Evolutionary conservation across 2,113 vertebrate genomes (phyloP).

Genomic region (Heliornis fulica): DNA sequence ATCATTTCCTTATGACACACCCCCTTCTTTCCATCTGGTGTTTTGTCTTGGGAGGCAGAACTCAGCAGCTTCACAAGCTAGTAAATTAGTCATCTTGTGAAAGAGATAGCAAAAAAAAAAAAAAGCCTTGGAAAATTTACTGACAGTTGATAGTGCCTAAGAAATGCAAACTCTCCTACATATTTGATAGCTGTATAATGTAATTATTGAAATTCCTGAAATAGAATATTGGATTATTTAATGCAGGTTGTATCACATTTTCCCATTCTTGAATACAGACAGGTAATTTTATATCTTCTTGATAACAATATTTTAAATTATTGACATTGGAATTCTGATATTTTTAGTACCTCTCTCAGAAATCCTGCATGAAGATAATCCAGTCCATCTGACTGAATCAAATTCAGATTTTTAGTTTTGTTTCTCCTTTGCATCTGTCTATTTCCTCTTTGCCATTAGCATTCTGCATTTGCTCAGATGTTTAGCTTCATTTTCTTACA

Average conservation of each 20-base stretch:
- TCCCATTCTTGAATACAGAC: not conserved
- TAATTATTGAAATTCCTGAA: not conserved
- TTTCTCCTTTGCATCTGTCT: not conserved
- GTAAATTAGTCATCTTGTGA: not conserved
- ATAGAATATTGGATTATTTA: not conserved
- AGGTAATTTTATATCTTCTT: not conserved
- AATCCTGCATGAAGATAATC: not conserved
- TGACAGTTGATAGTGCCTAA: not conserved
- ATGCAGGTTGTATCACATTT: not conserved
- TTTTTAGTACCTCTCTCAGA: not conserved
- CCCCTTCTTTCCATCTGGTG: not conserved
- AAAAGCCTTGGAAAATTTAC: not conserved
- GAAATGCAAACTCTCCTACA: not conserved
- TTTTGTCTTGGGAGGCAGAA: not conserved
- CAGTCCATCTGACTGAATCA: not conserved
- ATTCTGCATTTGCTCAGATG: not conserved
- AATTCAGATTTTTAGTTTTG: not conserved
- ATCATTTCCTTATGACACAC: not conserved
- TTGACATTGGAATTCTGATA: not conserved
- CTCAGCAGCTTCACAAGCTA: not conserved
- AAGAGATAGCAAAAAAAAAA: not conserved
- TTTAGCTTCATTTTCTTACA: not conserved
- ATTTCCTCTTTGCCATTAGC: not conserved
- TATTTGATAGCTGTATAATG: not conserved
- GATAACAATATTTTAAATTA: not conserved